Conservation (phyloP, 2,888 invertebrate genomes). For the Brenthis hecate region DNA sequence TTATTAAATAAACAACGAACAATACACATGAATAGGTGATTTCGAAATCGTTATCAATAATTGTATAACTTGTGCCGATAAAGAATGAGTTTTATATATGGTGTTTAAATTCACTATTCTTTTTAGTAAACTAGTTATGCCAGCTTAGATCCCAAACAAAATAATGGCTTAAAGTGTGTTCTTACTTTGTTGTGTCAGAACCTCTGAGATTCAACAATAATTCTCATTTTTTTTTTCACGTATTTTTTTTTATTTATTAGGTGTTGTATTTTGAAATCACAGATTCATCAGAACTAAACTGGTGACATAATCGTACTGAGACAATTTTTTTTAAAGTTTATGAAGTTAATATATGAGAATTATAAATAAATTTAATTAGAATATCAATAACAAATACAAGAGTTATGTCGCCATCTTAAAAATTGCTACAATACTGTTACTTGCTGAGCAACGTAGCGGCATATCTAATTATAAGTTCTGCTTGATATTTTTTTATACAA, state of each 20-base stretch:
- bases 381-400: no score
- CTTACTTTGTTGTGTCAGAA: no score
- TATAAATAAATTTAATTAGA: no score
- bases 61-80: not conserved
- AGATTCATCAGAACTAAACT: conserved; percentile 2
- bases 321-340: no score
- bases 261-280: conserved; percentile 1
- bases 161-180: no score
- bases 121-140: not conserved
- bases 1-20: not conserved
- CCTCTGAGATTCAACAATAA: no score
- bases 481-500: conserved; percentile 6
- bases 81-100: not conserved
- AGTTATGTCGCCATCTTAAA: no score
- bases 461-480: not conserved
- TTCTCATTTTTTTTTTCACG: no score
- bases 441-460: not conserved
- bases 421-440: not conserved
- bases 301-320: not conserved
- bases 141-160: no score
- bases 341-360: no score
- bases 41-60: conserved; percentile 5
- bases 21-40: conserved; percentile 12
- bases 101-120: not conserved
- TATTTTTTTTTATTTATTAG: no score